Evolutionary conservation across 2,113 vertebrate genomes (phyloP).

Genomic region (Hemibagrus wyckioides): DNA sequence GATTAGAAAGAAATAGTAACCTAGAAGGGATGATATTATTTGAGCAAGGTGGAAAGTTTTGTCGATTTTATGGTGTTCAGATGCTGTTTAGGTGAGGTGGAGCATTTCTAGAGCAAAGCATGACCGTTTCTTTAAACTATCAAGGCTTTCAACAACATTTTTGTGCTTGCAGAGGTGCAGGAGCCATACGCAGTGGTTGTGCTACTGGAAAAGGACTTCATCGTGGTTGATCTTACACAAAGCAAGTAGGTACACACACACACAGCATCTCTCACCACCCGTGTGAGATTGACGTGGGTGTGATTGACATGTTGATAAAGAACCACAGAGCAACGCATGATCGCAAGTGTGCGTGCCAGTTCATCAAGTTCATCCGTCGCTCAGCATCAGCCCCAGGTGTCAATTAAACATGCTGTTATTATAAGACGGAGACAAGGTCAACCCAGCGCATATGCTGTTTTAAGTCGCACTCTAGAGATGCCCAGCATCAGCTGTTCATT

Average conservation of each 20-base stretch:
- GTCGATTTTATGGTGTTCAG: background rate
- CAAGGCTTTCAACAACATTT: background rate
- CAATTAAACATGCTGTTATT: slow-evolving; percentile 21
- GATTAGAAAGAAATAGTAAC: background rate
- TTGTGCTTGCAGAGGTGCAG: slow-evolving; percentile 49
- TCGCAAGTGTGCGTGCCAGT: background rate
- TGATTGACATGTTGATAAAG: slow-evolving; percentile 35
- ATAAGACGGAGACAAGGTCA: slow-evolving; percentile 24
- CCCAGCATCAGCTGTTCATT: slow-evolving; percentile 9
- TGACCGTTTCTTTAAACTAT: background rate
- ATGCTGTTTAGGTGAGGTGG: background rate
- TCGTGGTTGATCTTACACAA: slow-evolving; percentile 54
- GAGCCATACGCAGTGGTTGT: slow-evolving; percentile 54
- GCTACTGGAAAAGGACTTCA: slow-evolving; percentile 55
- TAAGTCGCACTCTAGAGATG: slow-evolving; percentile 9
- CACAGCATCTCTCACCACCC: slow-evolving; percentile 16
- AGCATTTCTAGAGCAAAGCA: background rate
- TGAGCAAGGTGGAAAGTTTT: background rate
- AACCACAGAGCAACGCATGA: background rate
- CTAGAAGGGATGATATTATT: background rate
- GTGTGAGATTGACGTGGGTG: slow-evolving; percentile 11
- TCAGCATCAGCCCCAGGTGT: slow-evolving; percentile 25
- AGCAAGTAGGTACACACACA: slow-evolving; percentile 50
- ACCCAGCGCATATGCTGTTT: background rate
- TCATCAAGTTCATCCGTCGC: slow-evolving; percentile 6